Evolutionary conservation across 1,140 invertebrate genomes (phyloP).

Genomic region (Stenopsyche tienmushanensis): DNA sequence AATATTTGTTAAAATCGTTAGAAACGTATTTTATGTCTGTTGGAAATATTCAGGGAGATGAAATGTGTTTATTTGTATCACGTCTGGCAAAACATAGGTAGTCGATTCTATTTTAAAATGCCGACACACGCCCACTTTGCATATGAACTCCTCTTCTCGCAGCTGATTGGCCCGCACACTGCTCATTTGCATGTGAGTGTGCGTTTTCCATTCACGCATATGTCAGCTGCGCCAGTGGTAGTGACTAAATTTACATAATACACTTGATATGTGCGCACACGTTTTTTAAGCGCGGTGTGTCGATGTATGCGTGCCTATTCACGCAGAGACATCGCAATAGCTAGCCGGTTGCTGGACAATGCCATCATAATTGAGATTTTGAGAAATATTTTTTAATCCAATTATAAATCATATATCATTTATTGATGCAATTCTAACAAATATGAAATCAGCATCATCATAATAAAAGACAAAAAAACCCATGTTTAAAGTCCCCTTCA

Average conservation of each 20-base stretch:
- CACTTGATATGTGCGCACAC: constrained; percentile 29
- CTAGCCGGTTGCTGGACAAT: constrained; percentile 3
- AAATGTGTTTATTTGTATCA: too few relatives aligned
- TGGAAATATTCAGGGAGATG: too few relatives aligned
- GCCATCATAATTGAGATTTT: constrained; percentile 3
- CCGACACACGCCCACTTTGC: constrained; percentile 41
- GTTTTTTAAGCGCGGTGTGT: constrained; percentile 9
- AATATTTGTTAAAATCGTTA: too few relatives aligned
- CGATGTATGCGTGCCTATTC: constrained; percentile 27
- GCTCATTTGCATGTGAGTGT: constrained; percentile 15
- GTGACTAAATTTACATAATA: constrained; percentile 38
- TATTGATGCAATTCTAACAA: too few relatives aligned
- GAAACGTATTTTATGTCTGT: too few relatives aligned
- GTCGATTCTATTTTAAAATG: too few relatives aligned
- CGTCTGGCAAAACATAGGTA: too few relatives aligned
- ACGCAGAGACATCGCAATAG: constrained; percentile 26
- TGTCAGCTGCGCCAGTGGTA: constrained; percentile 8
- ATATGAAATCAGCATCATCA: too few relatives aligned
- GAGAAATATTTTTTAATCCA: background rate
- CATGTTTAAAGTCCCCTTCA: too few relatives aligned
- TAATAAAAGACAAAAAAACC: too few relatives aligned
- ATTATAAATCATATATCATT: constrained; percentile 3
- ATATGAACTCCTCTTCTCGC: constrained; percentile 22
- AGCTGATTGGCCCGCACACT: constrained; percentile 29
- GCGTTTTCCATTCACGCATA: constrained; percentile 22